Evolutionary conservation across 2,888 invertebrate species (phyloP).

Genomic region (Caenorhabditis afra): DNA sequence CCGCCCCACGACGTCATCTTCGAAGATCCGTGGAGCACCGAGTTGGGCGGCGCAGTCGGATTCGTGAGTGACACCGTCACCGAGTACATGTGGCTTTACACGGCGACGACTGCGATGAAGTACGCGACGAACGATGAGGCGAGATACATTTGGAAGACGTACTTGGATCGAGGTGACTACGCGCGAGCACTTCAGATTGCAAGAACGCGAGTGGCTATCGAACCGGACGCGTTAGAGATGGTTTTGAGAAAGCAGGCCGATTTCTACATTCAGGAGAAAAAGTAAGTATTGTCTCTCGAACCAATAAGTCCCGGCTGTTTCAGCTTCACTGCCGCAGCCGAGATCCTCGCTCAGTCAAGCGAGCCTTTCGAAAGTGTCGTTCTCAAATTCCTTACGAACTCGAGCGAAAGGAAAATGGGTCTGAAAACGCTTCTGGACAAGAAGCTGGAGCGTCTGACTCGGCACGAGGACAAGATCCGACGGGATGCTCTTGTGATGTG

Average conservation of each 20-base stretch:
- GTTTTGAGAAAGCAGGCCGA: slow-evolving; percentile 78
- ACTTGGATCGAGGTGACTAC: slow-evolving; percentile 76
- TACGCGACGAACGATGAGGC: slow-evolving; percentile 78
- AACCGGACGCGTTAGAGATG: slow-evolving; percentile 73
- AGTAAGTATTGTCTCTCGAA: slow-evolving; percentile 62
- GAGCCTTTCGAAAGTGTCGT: slow-evolving; percentile 92
- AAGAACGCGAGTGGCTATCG: slow-evolving; percentile 61
- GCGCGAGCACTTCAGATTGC: slow-evolving; percentile 69
- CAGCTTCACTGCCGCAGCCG: slow-evolving; percentile 84
- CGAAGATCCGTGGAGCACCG: slow-evolving; percentile 72
- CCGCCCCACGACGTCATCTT: slow-evolving; percentile 72
- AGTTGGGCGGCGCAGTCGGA: slow-evolving; percentile 68
- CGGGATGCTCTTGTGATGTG: slow-evolving; percentile 94
- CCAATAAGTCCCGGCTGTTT: not conserved
- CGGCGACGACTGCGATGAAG: slow-evolving; percentile 69
- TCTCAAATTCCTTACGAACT: slow-evolving; percentile 63
- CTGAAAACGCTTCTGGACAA: slow-evolving; percentile 90
- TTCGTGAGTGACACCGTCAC: slow-evolving; percentile 72
- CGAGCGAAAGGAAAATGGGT: slow-evolving; percentile 87
- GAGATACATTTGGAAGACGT: slow-evolving; percentile 78
- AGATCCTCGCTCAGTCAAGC: slow-evolving; percentile 91
- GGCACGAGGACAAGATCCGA: slow-evolving; percentile 84
- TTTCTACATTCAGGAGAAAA: slow-evolving; percentile 75
- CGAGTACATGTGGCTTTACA: slow-evolving; percentile 75
- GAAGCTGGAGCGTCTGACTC: slow-evolving; percentile 86